Evolutionary conservation across 2,113 vertebrate genomes (phyloP), one percentile per base, ranked within the genome.

Genomic region (Daphoenositta chrysoptera): DNA sequence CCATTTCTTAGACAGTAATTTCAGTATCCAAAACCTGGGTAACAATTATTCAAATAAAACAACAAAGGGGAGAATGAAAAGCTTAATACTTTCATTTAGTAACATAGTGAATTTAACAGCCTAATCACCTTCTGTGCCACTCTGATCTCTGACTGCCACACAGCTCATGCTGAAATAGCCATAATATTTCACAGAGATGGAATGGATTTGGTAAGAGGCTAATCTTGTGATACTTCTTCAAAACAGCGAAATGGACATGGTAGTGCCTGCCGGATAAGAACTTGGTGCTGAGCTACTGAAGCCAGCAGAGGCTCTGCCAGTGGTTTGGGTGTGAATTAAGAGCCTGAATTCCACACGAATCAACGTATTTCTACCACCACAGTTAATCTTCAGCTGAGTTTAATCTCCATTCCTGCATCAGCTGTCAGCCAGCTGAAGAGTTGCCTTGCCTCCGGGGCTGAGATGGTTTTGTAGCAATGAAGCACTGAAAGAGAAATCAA

Each of bases 391-490:
- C 88, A 90, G n/a, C 48, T 72, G 66, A 92, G n/a, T 85, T 87
- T 76, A 83, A 85, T 80, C 70, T 79, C 60, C 79, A 45, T 50
- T 50, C 73, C 48, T 83, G 44, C 61, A 79, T 90, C 92, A 94
- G 65, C 82, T 96, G 92, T 87, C 78, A 93, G 61, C 65, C 94
- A 94, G 82, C 92, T 85, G 94, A 94, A 65, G 39, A 18, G 69
- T 1, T 66, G 60, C 83, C 39, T 73, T 78, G 89, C 89, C 88
- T 89, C 48, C 0, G 0, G 85, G 73, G 61, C 6, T 76, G 58
- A 86, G 50, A 81, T 19, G 47, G 33, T 10, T 86, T 27, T 83
- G 60, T n/a, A 53, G 45, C 47, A 73, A 31, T 11, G 60, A 70
- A 92, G 20, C 35, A 28, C 71, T 63, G 86, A 77, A 72, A 88